Base-by-base conservation (phyloP, 2,113 vertebrate species). In the Pachypanchax playfairii region DNA sequence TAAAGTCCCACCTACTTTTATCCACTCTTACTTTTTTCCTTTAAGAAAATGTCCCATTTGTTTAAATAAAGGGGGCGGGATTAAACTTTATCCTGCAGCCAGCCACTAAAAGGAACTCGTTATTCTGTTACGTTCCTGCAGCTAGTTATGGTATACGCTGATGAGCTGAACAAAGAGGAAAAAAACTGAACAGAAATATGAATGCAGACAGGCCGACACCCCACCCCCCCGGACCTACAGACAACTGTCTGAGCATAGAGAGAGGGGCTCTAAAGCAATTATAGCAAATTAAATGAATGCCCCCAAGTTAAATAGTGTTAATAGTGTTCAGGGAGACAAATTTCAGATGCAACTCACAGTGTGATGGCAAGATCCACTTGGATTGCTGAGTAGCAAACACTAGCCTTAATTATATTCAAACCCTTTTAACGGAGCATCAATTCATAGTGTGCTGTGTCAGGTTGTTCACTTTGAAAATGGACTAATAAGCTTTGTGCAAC, bases 241-340 rank as follows among this genome's bases (percentile, higher is more conserved):
- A 82, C 67, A 85, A 83, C 72, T 46, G 73, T 51, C 67, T 75
- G 57, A 82, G 77, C 79, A 80, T 81, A 73, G 73, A 80, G 75
- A 79, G 67, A 69, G 75, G 70, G 75, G 82, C 75, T 83, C 80
- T 75, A 81, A 86, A 88, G 84, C 86, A 86, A 86, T 88, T 86
- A 88, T 74, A 79, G 70, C 82, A 88, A 88, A 88, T 85, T 85
- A 86, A 86, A 86, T 85, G 75, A 86, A 85, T 86, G 86, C 84
- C 86, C 77, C 63, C 80, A 82, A 88, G 86, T 86, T 86, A 86
- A 88, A 86, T 79, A 85, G 84, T 85, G 82, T 85, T 88, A 86
- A 86, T 86, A 82, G 78, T 85, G 75, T 85, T 87, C 80, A 63
- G 73, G 82, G 77, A 88, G 84, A 86, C 61, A 83, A 65, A 86